These are phyloP conservation scores for Crossaster papposus DNA, from an alignment of 53 echinoderm and acorn worm genomes.

Conservation along the genomic window DNA sequence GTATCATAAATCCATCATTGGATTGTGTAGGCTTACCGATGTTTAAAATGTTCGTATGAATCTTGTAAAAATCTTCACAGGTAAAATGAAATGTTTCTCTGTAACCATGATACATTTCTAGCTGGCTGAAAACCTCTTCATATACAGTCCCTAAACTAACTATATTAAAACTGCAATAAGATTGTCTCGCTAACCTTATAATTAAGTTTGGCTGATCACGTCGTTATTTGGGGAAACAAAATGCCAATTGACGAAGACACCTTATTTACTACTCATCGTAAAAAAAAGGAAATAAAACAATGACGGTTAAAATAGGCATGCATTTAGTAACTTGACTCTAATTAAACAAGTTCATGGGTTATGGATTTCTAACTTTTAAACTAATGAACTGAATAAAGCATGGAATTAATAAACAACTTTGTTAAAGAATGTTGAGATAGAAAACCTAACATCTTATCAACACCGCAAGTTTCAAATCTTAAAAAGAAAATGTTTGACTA, in stretches of 20 bases:
- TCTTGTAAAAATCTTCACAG: conserved; percentile 8
- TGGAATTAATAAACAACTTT: background rate
- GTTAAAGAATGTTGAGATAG: background rate
- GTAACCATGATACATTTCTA: background rate
- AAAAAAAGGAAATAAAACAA: too few relatives aligned
- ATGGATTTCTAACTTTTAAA: background rate
- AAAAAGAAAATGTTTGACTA: background rate
- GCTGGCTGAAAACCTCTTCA: background rate
- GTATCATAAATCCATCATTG: background rate
- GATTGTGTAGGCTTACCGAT: background rate
- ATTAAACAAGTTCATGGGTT: too few relatives aligned
- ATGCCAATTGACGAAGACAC: background rate
- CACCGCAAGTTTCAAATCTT: conserved; percentile 12
- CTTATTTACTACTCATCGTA: too few relatives aligned
- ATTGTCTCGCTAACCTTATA: background rate
- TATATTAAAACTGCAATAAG: background rate
- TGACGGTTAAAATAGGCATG: too few relatives aligned
- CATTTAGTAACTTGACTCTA: too few relatives aligned
- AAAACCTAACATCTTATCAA: background rate
- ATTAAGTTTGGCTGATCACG: background rate
- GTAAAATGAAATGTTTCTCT: background rate
- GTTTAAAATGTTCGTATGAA: background rate
- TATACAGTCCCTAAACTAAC: background rate
- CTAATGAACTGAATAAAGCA: background rate
- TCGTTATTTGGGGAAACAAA: background rate